Percentiles rank a stretch among this genome's conserved stretches.
Conservation (phyloP, 2,113 vertebrate species). For the Cebus imitator region DNA sequence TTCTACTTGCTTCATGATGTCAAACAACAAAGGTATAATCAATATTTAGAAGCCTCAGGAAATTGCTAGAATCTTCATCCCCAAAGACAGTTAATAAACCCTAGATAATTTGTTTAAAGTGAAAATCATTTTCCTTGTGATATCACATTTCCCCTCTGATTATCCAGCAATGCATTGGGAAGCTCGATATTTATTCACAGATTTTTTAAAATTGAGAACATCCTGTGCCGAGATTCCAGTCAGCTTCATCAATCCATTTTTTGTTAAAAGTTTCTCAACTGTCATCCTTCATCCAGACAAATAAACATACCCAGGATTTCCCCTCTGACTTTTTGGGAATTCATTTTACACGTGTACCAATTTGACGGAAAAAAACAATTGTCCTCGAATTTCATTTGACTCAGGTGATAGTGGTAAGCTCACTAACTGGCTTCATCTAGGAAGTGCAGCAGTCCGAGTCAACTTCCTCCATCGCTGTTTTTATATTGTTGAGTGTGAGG, state of each 20-base stretch:
- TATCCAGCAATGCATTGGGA: conserved; percentile 15
- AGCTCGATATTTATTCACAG: conserved; percentile 46
- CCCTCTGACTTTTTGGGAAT: conserved; percentile 44
- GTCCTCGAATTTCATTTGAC: background rate
- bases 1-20: conserved; percentile 45
- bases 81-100: conserved; percentile 25
- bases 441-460: conserved; percentile 50
- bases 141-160: conserved; percentile 38
- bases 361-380: background rate
- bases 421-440: background rate
- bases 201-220: background rate
- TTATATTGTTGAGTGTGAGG: conserved; percentile 19
- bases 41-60: conserved; percentile 58
- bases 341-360: conserved; percentile 39
- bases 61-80: conserved; percentile 60
- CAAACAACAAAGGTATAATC: conserved; percentile 62
- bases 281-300: conserved; percentile 50
- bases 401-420: conserved; percentile 2
- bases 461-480: conserved; percentile 38
- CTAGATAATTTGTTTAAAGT: conserved; percentile 54
- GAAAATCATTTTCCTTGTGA: conserved; percentile 57
- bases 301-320: conserved; percentile 67
- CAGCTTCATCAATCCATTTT: conserved; percentile 42
- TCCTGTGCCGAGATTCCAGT: conserved; percentile 58
- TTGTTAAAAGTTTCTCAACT: conserved; percentile 51